Conservation (phyloP, 2,113 vertebrate species). For the Jacana jacana region DNA sequence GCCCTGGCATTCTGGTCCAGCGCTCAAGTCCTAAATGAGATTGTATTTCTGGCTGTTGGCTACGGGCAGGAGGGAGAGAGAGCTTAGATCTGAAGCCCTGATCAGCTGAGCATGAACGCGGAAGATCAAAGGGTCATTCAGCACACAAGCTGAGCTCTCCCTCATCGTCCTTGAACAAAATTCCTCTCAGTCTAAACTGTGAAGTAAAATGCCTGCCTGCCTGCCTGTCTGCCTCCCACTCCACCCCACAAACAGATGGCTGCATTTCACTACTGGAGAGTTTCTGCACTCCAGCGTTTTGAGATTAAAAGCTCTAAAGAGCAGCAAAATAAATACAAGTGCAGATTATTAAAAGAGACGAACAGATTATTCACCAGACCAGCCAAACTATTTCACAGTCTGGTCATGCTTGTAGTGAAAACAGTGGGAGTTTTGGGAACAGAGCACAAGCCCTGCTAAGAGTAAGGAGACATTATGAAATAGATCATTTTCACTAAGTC, state of each 20-base stretch:
- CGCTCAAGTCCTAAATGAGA: neutral
- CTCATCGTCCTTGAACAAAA: slow-evolving; percentile 38
- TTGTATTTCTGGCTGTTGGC: neutral
- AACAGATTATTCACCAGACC: slow-evolving; percentile 12
- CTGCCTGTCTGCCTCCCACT: slow-evolving; percentile 39
- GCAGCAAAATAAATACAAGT: slow-evolving; percentile 28
- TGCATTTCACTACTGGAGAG: neutral
- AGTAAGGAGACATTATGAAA: slow-evolving; percentile 1
- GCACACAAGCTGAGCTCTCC: slow-evolving; percentile 6
- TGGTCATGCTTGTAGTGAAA: slow-evolving; percentile 1
- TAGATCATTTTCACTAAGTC: neutral
- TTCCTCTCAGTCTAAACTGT: neutral
- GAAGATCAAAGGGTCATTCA: slow-evolving; percentile 43
- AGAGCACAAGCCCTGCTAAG: neutral
- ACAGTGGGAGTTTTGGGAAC: slow-evolving; percentile 19
- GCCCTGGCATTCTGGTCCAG: neutral
- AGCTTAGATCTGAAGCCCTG: slow-evolving; percentile 42
- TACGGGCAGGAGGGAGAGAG: slow-evolving; percentile 3
- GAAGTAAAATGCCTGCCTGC: slow-evolving; percentile 13
- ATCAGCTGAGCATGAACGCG: slow-evolving; percentile 31
- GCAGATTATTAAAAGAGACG: slow-evolving; percentile 2
- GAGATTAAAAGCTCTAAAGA: slow-evolving; percentile 30
- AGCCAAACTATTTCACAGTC: slow-evolving; percentile 34
- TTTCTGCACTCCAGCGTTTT: neutral
- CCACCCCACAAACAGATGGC: neutral